A percentile compares a stretch with the other conserved stretches of the same genome.
Evolutionary conservation across 1,140 invertebrate genomes (phyloP).

Genomic region (Zophobas morio): DNA sequence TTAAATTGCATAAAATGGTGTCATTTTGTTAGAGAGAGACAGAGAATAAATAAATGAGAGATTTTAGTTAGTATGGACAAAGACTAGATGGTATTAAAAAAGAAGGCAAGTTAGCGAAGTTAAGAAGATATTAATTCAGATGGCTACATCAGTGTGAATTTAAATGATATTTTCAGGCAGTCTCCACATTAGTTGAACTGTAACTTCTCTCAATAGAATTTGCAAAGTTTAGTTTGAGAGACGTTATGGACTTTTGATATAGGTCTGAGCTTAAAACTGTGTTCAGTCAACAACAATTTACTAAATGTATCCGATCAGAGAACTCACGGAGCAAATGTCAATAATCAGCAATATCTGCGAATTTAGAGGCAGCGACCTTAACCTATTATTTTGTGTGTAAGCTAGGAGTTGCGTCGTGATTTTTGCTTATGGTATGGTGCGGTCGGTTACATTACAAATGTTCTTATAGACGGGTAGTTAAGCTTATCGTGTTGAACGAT

Average conservation of each 20-base stretch:
- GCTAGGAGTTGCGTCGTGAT: neutral
- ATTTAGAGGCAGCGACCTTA: neutral
- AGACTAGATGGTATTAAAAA: no score
- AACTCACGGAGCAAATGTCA: neutral
- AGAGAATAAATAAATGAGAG: no score
- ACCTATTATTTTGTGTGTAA: neutral
- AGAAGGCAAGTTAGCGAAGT: no score
- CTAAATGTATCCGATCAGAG: constrained; percentile 5
- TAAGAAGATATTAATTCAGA: neutral
- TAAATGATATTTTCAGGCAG: neutral
- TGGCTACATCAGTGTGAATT: neutral
- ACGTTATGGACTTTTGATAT: constrained; percentile 12
- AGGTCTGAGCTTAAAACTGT: constrained; percentile 1
- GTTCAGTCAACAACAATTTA: constrained; percentile 14
- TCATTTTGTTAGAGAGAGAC: no score
- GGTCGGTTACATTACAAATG: constrained; percentile 15
- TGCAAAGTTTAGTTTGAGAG: constrained; percentile 8
- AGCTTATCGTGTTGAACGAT: constrained; percentile 35
- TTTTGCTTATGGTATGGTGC: neutral
- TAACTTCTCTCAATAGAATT: constrained; percentile 6
- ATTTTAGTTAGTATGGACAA: no score
- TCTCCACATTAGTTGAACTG: neutral
- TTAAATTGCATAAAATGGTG: no score
- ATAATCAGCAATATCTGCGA: neutral
- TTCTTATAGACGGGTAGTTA: constrained; percentile 24